Conservation (phyloP, 2,888 invertebrate species). For the Oligia strigilis region DNA sequence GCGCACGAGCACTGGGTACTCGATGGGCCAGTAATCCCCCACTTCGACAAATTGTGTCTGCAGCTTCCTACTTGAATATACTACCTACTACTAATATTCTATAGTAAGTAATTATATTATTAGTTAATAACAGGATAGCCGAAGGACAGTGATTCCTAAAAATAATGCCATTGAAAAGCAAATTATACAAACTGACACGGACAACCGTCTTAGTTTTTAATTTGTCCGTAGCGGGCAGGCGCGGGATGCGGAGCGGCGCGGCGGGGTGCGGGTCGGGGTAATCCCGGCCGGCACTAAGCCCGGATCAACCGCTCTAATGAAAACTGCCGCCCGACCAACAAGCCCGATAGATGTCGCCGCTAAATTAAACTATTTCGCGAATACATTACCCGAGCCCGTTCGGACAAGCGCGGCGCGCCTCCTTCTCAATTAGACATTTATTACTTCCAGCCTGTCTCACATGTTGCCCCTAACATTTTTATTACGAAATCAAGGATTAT, state of each 20-base stretch:
- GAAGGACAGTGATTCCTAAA: background rate
- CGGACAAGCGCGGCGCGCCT: slow-evolving; percentile 36
- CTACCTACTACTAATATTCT: background rate
- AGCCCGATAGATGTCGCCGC: slow-evolving; percentile 75
- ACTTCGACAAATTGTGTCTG: too few relatives aligned
- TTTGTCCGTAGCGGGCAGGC: slow-evolving; percentile 60
- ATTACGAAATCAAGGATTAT: slow-evolving; percentile 1
- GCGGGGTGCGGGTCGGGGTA: slow-evolving; percentile 18
- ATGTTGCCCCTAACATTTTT: slow-evolving; percentile 18
- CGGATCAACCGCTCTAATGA: slow-evolving; percentile 72
- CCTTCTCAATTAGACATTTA: slow-evolving; percentile 51
- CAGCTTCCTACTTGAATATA: too few relatives aligned
- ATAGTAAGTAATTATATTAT: too few relatives aligned
- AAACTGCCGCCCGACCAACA: slow-evolving; percentile 73
- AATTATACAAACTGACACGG: slow-evolving; percentile 41
- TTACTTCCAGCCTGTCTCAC: slow-evolving; percentile 45
- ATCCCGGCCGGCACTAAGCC: slow-evolving; percentile 65
- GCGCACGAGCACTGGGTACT: too few relatives aligned
- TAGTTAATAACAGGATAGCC: background rate
- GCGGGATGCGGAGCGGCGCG: slow-evolving; percentile 3
- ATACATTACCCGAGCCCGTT: slow-evolving; percentile 70
- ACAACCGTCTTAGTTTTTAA: slow-evolving; percentile 74
- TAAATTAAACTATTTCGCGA: slow-evolving; percentile 82
- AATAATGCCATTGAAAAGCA: background rate
- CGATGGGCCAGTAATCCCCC: too few relatives aligned